Evolutionary conservation across 1,140 invertebrate genomes (phyloP).

Genomic region (Meloidogyne floridensis): DNA sequence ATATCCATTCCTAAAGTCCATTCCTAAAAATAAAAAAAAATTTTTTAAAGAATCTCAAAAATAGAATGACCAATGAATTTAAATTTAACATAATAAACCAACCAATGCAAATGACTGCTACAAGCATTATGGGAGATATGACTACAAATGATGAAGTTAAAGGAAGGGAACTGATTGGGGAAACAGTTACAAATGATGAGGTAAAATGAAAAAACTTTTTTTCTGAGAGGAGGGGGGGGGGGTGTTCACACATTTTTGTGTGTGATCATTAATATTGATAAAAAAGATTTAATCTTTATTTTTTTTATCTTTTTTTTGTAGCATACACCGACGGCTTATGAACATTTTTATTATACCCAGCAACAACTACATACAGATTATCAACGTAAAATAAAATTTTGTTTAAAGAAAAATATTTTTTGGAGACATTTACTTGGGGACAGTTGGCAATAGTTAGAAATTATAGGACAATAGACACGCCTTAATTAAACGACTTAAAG

Average conservation of each 20-base stretch:
- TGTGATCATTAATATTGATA: too few species aligned
- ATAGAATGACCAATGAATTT: background rate
- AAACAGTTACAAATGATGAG: background rate
- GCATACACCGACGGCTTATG: background rate
- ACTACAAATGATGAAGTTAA: background rate
- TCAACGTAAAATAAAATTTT: background rate
- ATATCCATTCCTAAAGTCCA: too few species aligned
- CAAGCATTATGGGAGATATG: background rate
- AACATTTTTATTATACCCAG: background rate
- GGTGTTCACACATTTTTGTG: too few species aligned
- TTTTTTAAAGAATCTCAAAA: background rate
- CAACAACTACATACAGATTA: background rate
- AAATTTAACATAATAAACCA: background rate
- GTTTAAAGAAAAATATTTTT: too few species aligned
- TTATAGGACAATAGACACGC: too few species aligned
- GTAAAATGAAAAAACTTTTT: background rate
- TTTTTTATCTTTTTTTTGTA: background rate
- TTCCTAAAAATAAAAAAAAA: background rate
- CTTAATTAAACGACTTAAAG: too few species aligned
- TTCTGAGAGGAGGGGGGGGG: too few species aligned
- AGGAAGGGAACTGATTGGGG: background rate
- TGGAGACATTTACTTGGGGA: too few species aligned
- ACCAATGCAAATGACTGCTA: background rate
- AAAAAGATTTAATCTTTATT: too few species aligned
- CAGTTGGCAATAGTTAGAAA: too few species aligned